These are phyloP conservation scores for Polyodon spathula DNA, from an alignment of 2,113 vertebrate species.

Conservation along the genomic window DNA sequence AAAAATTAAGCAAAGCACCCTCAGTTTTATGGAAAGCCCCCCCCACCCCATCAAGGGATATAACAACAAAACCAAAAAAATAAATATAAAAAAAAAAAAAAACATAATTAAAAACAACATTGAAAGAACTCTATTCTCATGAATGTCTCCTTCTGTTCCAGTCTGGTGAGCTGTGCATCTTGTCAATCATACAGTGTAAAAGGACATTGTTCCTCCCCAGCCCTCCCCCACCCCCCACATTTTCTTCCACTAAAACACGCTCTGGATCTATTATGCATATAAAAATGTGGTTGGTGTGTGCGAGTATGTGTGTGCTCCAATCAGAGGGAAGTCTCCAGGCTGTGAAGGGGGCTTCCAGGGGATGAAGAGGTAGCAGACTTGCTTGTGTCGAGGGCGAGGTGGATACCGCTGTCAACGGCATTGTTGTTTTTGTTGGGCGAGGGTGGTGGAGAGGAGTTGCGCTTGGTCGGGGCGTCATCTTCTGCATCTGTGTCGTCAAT, in stretches of 20 bases:
- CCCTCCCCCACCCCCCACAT: constrained; percentile 21
- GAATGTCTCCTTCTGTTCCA: constrained; percentile 83
- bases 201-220: constrained; percentile 47
- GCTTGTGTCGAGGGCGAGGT: constrained; percentile 84
- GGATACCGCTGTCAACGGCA: constrained; percentile 88
- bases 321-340: constrained; percentile 99
- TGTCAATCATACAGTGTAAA: constrained; percentile 19
- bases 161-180: constrained; percentile 73
- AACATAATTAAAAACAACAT: too few species aligned
- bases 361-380: constrained; percentile 84
- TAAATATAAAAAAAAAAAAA: too few species aligned
- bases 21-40: too few species aligned
- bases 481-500: constrained; percentile 97
- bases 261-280: constrained; percentile 27
- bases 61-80: too few species aligned
- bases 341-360: constrained; percentile 96
- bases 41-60: too few species aligned
- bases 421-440: constrained; percentile 99
- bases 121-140: constrained; percentile 77
- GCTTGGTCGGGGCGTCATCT: constrained; percentile 93
- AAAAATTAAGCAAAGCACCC: too few species aligned
- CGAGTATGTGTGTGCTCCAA: constrained; percentile 52
- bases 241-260: constrained; percentile 35
- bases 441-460: constrained; percentile 49
- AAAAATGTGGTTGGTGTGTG: background rate